Evolutionary conservation across 2,888 invertebrate species (phyloP).

Genomic region (Sphaerophoria rueppellii): DNA sequence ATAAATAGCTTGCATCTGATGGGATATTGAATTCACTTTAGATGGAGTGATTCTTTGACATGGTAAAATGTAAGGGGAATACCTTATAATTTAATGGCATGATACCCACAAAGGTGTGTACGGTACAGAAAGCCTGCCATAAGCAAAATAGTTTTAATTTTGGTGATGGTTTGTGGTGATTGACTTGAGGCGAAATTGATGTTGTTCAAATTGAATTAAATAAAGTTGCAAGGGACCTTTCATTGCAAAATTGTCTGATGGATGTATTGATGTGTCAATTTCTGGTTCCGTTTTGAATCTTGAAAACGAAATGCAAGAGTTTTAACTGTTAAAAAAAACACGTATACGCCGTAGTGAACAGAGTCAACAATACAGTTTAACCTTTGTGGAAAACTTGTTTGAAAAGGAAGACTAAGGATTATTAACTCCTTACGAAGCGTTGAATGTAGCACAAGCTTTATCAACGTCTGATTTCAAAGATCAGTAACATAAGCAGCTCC

Average conservation of each 20-base stretch:
- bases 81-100: not conserved
- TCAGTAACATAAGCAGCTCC: not conserved
- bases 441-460: not conserved
- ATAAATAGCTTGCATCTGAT: not conserved
- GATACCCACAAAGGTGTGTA: not conserved
- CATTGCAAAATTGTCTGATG: not conserved
- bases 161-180: not conserved
- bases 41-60: not conserved
- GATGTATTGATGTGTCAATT: not conserved
- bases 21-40: slow-evolving; percentile 5
- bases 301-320: too few species aligned
- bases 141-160: not conserved
- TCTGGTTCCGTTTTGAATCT: too few species aligned
- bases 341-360: too few species aligned
- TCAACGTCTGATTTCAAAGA: not conserved
- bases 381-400: too few species aligned
- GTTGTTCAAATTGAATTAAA: slow-evolving; percentile 9
- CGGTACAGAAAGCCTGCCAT: not conserved
- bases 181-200: not conserved
- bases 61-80: not conserved
- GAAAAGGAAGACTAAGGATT: too few species aligned
- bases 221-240: not conserved
- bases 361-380: too few species aligned
- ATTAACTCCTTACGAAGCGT: too few species aligned
- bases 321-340: too few species aligned